Percentiles rank a stretch among this genome's conserved stretches.
phyloP scores from a whole-genome alignment of 2,797 vertebrate species.

The Megaceryle alcyon region DNA sequence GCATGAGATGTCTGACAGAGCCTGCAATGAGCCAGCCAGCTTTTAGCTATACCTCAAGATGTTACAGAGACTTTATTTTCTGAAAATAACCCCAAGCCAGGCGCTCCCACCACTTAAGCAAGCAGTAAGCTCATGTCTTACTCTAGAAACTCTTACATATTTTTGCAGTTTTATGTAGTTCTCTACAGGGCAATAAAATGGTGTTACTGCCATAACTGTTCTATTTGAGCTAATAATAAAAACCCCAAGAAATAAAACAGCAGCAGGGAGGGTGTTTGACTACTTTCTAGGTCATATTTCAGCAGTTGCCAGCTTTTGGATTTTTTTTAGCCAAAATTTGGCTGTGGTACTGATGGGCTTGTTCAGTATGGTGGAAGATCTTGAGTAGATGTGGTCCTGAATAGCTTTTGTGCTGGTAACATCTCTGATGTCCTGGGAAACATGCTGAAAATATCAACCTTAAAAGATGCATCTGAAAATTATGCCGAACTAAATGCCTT shows the following conservation, averaged over 20 bases:
- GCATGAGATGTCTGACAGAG: accelerated
- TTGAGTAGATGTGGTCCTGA: background rate
- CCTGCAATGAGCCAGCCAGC: background rate
- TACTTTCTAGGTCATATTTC: background rate
- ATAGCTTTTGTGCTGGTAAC: background rate
- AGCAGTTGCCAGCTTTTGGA: background rate
- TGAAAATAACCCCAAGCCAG: background rate
- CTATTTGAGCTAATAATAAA: background rate
- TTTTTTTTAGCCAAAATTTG: background rate
- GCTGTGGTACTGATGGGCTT: background rate
- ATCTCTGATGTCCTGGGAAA: background rate
- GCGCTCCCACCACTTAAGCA: background rate
- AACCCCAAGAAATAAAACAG: background rate
- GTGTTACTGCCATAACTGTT: background rate
- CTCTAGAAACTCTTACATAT: background rate
- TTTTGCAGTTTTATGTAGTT: background rate
- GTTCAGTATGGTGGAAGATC: background rate
- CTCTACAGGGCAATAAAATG: background rate
- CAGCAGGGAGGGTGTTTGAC: background rate
- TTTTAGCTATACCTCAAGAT: background rate
- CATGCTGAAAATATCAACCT: background rate
- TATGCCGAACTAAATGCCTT: background rate
- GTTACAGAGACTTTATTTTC: background rate
- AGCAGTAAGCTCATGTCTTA: background rate
- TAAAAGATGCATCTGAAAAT: background rate